Conservation (phyloP, 2,888 invertebrate genomes). For the Stramonita haemastoma region DNA sequence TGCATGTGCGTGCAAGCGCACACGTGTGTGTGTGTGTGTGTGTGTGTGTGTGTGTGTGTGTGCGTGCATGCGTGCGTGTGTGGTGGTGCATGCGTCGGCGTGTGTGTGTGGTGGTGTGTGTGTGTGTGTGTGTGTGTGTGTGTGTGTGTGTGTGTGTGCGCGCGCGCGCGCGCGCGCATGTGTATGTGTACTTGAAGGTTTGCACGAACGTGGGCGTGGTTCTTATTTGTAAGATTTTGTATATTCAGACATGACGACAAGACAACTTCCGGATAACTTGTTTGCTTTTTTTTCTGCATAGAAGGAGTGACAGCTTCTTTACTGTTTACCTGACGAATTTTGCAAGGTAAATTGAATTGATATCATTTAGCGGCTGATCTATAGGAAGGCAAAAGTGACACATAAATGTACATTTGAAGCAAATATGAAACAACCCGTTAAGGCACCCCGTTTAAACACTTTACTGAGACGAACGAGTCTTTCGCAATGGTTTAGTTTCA, state of each 20-base stretch:
- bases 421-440: no score
- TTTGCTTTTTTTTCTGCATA: not conserved
- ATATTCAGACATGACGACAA: constrained; percentile 8
- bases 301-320: not conserved
- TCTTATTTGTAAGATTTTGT: not conserved
- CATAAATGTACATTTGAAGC: no score
- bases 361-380: no score
- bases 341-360: no score
- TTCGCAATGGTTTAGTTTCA: no score
- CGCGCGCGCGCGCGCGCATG: not conserved
- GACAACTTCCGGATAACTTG: not conserved
- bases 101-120: not conserved
- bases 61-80: not conserved
- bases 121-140: not conserved
- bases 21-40: not conserved
- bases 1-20: not conserved
- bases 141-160: not conserved
- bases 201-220: not conserved
- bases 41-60: not conserved
- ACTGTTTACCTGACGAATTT: not conserved
- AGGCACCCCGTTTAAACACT: no score
- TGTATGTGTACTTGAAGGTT: not conserved
- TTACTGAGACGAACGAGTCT: no score
- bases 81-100: not conserved
- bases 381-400: no score